phyloP scores from a whole-genome alignment of 1,140 invertebrate species.

The Lepidurus apus region DNA sequence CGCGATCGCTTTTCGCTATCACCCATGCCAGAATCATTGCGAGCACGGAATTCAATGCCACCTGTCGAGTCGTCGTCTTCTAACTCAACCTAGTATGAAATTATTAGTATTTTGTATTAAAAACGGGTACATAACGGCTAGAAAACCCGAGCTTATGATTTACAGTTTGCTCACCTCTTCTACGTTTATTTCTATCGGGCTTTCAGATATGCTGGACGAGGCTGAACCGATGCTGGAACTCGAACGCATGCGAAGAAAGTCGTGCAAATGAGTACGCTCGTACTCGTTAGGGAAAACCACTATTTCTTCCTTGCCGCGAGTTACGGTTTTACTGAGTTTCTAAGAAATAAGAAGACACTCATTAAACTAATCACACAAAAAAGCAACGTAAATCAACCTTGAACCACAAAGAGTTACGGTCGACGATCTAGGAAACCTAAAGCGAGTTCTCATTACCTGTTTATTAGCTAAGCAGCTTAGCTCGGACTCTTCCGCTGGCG shows the following conservation, averaged over 20 bases:
- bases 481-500: slow-evolving; percentile 43
- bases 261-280: slow-evolving; percentile 41
- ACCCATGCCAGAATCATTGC: slow-evolving; percentile 42
- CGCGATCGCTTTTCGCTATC: slow-evolving; percentile 35
- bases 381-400: background rate
- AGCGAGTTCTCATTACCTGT: background rate
- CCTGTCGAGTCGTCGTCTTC: slow-evolving; percentile 41
- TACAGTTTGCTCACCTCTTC: slow-evolving; percentile 25
- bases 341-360: slow-evolving; percentile 30
- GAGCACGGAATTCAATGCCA: slow-evolving; percentile 37
- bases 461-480: slow-evolving; percentile 19
- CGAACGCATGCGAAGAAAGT: slow-evolving; percentile 41
- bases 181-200: slow-evolving; percentile 33
- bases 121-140: background rate
- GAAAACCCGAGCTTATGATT: background rate
- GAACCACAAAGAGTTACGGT: background rate
- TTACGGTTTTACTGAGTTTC: slow-evolving; percentile 41
- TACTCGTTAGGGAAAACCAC: slow-evolving; percentile 44
- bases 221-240: slow-evolving; percentile 35
- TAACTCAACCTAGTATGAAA: background rate
- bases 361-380: background rate
- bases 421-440: background rate
- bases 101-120: background rate
- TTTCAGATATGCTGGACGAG: slow-evolving; percentile 30
- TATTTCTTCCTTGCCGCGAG: slow-evolving; percentile 46